Percentiles rank a stretch among this genome's conserved stretches.
These are phyloP conservation scores for Bovichtus diacanthus DNA, from an alignment of 2,797 vertebrate genomes.

Conservation along the genomic window DNA sequence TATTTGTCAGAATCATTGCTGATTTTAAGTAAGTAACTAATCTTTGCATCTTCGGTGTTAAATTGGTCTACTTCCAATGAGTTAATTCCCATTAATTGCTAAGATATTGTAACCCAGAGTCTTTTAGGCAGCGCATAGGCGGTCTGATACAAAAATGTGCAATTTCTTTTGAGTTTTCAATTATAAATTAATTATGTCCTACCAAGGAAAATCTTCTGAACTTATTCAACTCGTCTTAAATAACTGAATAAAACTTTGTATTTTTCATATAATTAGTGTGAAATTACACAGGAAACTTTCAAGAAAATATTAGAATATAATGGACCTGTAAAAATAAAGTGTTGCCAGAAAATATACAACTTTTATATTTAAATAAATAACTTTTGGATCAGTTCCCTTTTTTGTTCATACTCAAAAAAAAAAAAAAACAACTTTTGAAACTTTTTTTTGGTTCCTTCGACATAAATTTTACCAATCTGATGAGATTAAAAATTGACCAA, in stretches of 20 bases:
- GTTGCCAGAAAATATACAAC: not conserved
- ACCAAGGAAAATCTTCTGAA: not conserved
- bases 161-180: not conserved
- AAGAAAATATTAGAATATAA: not conserved
- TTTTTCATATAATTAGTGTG: not conserved
- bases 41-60: not conserved
- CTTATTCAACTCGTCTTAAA: not conserved
- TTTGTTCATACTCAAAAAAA: not conserved
- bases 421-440: no score
- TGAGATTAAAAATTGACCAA: constrained; percentile 27
- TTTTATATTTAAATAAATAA: not conserved
- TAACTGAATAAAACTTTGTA: not conserved
- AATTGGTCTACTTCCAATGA: not conserved
- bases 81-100: not conserved
- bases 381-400: not conserved
- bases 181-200: not conserved
- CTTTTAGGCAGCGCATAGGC: not conserved
- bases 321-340: not conserved
- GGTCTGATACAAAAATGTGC: not conserved
- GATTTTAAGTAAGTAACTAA: not conserved
- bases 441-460: not conserved
- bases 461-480: constrained; percentile 2
- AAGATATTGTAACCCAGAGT: not conserved
- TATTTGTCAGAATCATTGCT: not conserved
- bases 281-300: not conserved